Base-by-base conservation (phyloP, 2,888 invertebrate genomes). In the Aporophyla lueneburgensis region DNA sequence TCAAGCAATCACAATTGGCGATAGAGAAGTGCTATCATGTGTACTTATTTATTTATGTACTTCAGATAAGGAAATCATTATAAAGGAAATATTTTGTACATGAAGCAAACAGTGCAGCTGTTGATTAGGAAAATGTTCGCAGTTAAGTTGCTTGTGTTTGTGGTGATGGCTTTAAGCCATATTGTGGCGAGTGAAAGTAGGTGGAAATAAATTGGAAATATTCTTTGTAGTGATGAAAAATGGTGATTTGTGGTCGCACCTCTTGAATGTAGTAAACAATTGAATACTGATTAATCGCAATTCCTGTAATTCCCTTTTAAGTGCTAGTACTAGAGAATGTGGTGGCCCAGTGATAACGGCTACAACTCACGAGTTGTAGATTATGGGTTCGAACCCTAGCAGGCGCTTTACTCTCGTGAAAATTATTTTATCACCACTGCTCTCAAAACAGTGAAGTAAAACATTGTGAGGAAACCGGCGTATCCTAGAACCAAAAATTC, bases 171-270 rank as follows among this genome's bases (percentile, higher is more conserved):
- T 27, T 12, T 86, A 43, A 58, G 43, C 46, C 46, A 74, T 43
- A 43, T 66, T 6, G 73, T 72, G 24, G 46, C 43, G 12, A 69
- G 80, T 67, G 85, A 86, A 69, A 89, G 90, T 90, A 65, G 88
- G 90, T 87, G 1, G 0, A 27, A 33, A 59, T n/a, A 33, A n/a
- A 49, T 46, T 21, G 7, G 14, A 21, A 66, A 33, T 33, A 14
- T 21, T 43, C 24, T 46, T 43, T 40, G 2, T 9, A 27, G 19
- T 49, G 21, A 21, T 14, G 27, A 14, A 21, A 51, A n/a, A 16
- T 14, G 7, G 6, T 16, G 21, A 19, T 27, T 21, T 24, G 19
- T 33, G 6, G 10, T 33, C 6, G 5, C 3, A 6, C 19, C 3
- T 61, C 27, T 59, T 16, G 1, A n/a, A 7, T 24, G 9, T 6